A percentile compares a stretch with the other conserved stretches of the same genome.
These are phyloP conservation scores for Furnarius figulus DNA, from an alignment of 2,113 vertebrate genomes.

Conservation along the genomic window DNA sequence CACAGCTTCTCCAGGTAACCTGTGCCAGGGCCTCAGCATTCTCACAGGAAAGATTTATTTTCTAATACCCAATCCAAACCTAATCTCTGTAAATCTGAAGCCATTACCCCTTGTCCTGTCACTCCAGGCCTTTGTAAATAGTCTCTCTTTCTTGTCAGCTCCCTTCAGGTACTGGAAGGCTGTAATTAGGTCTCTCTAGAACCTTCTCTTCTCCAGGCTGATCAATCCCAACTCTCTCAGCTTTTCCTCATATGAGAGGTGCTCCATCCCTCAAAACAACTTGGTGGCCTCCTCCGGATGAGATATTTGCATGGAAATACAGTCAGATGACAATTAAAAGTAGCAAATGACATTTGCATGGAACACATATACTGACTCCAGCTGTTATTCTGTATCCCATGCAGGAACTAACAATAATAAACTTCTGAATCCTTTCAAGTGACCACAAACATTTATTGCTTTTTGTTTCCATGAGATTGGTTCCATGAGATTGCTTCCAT, in stretches of 20 bases:
- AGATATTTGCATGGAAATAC: background rate
- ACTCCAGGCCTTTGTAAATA: background rate
- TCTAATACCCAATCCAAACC: background rate
- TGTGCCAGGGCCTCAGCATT: background rate
- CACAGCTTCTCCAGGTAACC: background rate
- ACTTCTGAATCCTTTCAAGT: background rate
- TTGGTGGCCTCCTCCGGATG: background rate
- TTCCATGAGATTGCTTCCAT: slow-evolving; percentile 12
- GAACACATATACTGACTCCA: background rate
- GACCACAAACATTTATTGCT: background rate
- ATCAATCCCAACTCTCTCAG: background rate
- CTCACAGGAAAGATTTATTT: background rate
- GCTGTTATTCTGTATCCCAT: background rate
- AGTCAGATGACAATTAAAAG: background rate
- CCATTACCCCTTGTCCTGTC: background rate
- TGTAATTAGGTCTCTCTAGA: background rate
- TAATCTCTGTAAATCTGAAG: background rate
- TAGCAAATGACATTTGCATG: background rate
- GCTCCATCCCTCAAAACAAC: background rate
- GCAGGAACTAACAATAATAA: background rate
- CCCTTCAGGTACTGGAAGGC: background rate
- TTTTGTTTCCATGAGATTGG: background rate
- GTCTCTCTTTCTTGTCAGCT: background rate
- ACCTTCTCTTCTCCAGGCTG: background rate
- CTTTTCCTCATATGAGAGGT: background rate